A percentile compares a stretch with the other conserved stretches of the same genome.
phyloP scores from a whole-genome alignment of 2,888 invertebrate species.

The Hololepta plana region DNA sequence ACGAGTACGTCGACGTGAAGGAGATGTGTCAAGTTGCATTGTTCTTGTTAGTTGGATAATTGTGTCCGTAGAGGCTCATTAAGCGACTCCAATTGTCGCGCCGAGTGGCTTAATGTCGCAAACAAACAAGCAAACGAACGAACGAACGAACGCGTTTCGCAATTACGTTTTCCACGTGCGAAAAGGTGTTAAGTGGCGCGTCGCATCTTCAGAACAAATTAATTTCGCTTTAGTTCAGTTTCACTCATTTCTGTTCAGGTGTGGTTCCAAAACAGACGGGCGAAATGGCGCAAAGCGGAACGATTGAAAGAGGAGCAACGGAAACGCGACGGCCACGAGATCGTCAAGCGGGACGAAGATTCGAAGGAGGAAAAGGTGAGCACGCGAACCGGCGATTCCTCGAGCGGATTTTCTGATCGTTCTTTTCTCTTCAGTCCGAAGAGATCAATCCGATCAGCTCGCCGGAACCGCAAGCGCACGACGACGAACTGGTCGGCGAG shows the following conservation, averaged over 20 bases:
- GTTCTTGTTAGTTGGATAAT: too few species aligned
- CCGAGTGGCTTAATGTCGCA: too few species aligned
- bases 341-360: slow-evolving; percentile 38
- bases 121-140: too few species aligned
- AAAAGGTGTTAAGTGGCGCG: background rate
- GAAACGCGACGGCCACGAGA: slow-evolving; percentile 53
- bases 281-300: slow-evolving; percentile 87
- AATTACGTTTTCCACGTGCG: too few species aligned
- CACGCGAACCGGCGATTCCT: too few species aligned
- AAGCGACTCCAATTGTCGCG: too few species aligned
- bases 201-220: too few species aligned
- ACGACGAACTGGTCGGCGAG: slow-evolving; percentile 20
- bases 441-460: slow-evolving; percentile 16
- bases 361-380: slow-evolving; percentile 39
- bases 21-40: too few species aligned
- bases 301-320: slow-evolving; percentile 80
- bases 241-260: slow-evolving; percentile 38
- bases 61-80: too few species aligned
- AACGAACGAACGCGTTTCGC: slow-evolving; percentile 1
- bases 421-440: slow-evolving; percentile 13
- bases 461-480: slow-evolving; percentile 11
- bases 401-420: background rate
- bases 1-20: too few species aligned
- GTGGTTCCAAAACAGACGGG: slow-evolving; percentile 85
- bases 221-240: too few species aligned